Evolutionary conservation across 2,113 vertebrate genomes (phyloP).

Genomic region (Delphinus delphis): DNA sequence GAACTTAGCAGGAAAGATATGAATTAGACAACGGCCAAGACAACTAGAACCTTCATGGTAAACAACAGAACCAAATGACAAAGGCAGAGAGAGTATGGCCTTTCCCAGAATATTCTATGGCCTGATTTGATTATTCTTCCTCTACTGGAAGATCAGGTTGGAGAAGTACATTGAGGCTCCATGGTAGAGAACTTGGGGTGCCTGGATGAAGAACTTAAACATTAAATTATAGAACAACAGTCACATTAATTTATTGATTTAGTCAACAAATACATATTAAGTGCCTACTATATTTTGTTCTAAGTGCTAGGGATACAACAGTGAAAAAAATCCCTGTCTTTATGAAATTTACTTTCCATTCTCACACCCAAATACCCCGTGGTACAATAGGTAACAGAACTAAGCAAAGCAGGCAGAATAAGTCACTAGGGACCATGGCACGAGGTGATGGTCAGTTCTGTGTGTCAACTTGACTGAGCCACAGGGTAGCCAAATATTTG

Average conservation of each 20-base stretch:
- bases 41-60: not conserved
- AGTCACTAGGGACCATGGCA: not conserved
- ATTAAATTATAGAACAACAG: not conserved
- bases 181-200: not conserved
- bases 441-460: not conserved
- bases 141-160: not conserved
- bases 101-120: not conserved
- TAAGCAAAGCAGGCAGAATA: not conserved
- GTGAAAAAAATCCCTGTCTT: not conserved
- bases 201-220: not conserved
- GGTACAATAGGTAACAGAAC: not conserved
- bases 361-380: not conserved
- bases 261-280: not conserved
- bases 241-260: not conserved
- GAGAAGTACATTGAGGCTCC: not conserved
- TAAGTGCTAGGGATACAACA: not conserved
- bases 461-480: not conserved
- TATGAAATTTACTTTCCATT: not conserved
- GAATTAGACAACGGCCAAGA: not conserved
- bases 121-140: not conserved
- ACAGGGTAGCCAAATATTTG: not conserved
- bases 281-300: not conserved
- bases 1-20: not conserved
- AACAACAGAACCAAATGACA: not conserved
- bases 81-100: not conserved